Conservation (phyloP, 2,888 invertebrate species). For the Galeruca laticollis region DNA sequence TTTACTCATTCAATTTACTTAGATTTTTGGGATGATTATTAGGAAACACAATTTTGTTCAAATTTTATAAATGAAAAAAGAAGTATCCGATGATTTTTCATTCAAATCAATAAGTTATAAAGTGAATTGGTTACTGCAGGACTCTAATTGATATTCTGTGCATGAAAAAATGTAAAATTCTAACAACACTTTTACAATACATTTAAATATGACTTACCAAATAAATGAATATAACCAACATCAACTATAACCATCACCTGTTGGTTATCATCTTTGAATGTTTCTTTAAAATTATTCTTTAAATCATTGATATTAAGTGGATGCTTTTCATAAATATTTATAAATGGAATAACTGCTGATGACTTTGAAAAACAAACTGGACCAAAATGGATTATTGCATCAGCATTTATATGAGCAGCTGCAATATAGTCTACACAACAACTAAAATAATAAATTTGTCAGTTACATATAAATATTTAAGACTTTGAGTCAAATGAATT, state of each 20-base stretch:
- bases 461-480: constrained; percentile 11
- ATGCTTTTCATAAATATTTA: constrained; percentile 77
- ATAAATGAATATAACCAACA: constrained; percentile 74
- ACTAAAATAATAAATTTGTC: constrained; percentile 68
- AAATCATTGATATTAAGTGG: constrained; percentile 69
- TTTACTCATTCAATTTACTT: no score
- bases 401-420: constrained; percentile 87
- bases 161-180: no score
- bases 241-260: constrained; percentile 76
- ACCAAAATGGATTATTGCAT: constrained; percentile 92
- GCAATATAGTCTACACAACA: constrained; percentile 93
- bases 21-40: no score
- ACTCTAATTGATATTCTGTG: no score
- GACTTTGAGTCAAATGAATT: no score
- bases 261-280: constrained; percentile 61
- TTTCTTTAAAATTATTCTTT: constrained; percentile 58
- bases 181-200: no score
- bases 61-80: no score
- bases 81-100: no score
- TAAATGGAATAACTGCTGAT: constrained; percentile 78
- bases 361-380: constrained; percentile 86
- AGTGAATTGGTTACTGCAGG: no score
- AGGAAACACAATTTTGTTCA: no score
- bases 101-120: no score
- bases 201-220: constrained; percentile 70